Base-by-base conservation (phyloP, 2,888 invertebrate genomes). In the Drosophila borealis region DNA sequence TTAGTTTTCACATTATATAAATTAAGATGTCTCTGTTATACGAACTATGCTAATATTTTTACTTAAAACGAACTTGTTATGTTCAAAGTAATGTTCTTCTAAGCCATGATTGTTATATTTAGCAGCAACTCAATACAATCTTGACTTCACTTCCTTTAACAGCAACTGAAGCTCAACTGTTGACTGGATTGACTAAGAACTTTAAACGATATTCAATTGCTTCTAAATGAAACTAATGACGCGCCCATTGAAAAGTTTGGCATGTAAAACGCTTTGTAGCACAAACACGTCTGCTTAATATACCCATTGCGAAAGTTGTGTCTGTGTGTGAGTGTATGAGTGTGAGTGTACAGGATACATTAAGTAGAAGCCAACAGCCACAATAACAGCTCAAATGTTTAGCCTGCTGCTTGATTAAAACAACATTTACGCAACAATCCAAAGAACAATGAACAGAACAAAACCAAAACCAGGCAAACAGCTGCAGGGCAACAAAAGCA, bases 401-500 rank as follows among this genome's bases (percentile, higher is more conserved):
- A 64, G 75, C 48, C 62, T 70, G 70, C 45, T 55, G 81, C 68
- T 79, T 79, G 79, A 79, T 79, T 79, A 79, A 79, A 79, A 79
- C 57, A 79, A 79, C 79, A 79, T 79, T 79, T 81, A 81, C 79
- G 79, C 79, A 70, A 78, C 74, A 74, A 78, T 81, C 57, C 70
- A 67, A 70, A 75, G 55, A 75, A 75, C 80, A 77, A 75, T 65
- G 79, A 78, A 33, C 51, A 56, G 63, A 61, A 44, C 55, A 77
- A 61, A 65, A 70, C 61, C 64, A 65, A 68, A 66, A 57, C 60
- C 57, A 65, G 59, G 69, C 62, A 81, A 78, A 80, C 72, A 82
- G 80, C 80, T 75, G 51, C 67, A 60, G 72, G 83, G 56, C 62
- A 67, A 64, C 39, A 69, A 46, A 55, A 59, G 50, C 44, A 51